Base-by-base conservation (phyloP, 2,113 vertebrate species). In the Leiothrix lutea region DNA sequence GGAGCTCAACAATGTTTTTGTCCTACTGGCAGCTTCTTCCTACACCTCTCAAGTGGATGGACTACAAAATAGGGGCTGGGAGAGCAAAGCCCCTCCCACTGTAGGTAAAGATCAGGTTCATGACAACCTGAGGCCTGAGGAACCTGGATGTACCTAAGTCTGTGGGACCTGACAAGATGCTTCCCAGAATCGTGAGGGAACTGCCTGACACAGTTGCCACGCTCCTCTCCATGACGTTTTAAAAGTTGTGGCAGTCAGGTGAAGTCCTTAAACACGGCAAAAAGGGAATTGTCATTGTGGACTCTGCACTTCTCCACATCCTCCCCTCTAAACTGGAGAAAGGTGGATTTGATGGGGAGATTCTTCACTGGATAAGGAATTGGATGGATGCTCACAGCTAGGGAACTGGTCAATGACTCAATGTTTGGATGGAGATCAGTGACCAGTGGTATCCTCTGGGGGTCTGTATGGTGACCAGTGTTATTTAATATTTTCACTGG, bases 381-480 rank as follows among this genome's bases (percentile, higher is more conserved):
- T 80, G 35, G 21, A 12, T 75, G 28, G 28, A 61, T 66, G 33
- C 29, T 50, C 9, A 3, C 19, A 77, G 15, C 13, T 20, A 78
- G 36, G 35, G 21, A 6, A 44, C 17, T 19, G 38, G 26, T 86
- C 51, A 92, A 18, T 9, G 6, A n/a, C 24, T 54, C 21, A 12
- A 4, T 40, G 14, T 64, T 2, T 20, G 11, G 6, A 70, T 48
- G 20, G 50, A 79, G 11, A 48, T 28, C 14, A 18, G 31, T 2
- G 4, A 79, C 9, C 6, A 54, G 50, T 33, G n/a, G 20, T 64
- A 44, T 51, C 4, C 31, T n/a, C 11, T 3, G 9, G 17, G 12
- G 4, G 13, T 28, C 24, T 4, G 1, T 42, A 64, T 0, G 0
- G 20, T 26, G 18, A 64, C 31, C 21, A 45, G 11, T 35, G 4